Evolutionary conservation across 35 echinoderm and acorn worm species (phyloP).

Genomic region (Apostichopus californicus): DNA sequence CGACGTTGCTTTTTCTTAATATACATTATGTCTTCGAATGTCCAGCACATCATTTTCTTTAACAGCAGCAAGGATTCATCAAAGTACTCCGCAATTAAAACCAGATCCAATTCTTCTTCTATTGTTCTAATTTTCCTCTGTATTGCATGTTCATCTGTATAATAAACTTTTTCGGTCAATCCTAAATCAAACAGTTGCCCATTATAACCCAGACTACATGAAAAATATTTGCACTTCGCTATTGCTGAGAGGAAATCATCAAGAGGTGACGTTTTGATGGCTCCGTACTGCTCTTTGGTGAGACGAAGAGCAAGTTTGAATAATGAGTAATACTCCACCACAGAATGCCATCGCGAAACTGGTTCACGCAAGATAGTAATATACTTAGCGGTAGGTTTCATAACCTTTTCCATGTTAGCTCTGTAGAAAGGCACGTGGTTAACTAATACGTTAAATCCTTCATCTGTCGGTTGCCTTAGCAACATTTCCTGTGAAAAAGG

Average conservation of each 20-base stretch:
- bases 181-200: constrained; percentile 46
- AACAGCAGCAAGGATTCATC: constrained; percentile 62
- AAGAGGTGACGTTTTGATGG: neutral
- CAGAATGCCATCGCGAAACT: constrained; percentile 6
- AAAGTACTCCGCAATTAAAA: constrained; percentile 55
- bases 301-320: neutral
- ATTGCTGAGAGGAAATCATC: neutral
- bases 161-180: neutral
- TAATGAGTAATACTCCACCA: neutral
- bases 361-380: constrained; percentile 49
- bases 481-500: too few species aligned
- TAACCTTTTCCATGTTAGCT: constrained; percentile 13
- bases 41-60: constrained; percentile 58
- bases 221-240: neutral
- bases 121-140: neutral
- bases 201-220: constrained; percentile 1
- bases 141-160: neutral
- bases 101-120: constrained; percentile 44
- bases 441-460: constrained; percentile 26
- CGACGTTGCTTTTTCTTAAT: constrained; percentile 5
- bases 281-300: neutral
- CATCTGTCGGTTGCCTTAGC: neutral
- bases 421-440: constrained; percentile 46
- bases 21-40: constrained; percentile 54
- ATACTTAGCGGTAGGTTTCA: constrained; percentile 45